Evolutionary conservation across 2,888 invertebrate species (phyloP).

Genomic region (Lasioglossum lativentre): DNA sequence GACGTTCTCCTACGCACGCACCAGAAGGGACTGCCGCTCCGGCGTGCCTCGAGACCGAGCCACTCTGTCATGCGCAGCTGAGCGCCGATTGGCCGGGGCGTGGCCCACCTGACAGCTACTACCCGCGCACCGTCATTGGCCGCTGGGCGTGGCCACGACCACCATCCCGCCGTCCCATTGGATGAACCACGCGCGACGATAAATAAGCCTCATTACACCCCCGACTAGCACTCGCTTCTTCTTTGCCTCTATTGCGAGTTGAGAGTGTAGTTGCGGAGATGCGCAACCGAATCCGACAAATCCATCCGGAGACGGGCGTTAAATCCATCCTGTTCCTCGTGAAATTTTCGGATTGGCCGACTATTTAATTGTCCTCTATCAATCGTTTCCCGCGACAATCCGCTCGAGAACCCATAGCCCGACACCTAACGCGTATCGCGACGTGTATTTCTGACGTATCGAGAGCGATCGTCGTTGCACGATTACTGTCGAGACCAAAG

Average conservation of each 20-base stretch:
- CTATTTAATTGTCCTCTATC: constrained; percentile 26
- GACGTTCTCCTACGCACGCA: constrained; percentile 80
- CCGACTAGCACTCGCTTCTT: constrained; percentile 45
- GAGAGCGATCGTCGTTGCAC: not conserved
- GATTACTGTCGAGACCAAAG: not conserved
- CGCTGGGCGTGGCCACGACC: constrained; percentile 74
- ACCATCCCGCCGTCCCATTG: constrained; percentile 75
- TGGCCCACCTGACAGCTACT: constrained; percentile 62
- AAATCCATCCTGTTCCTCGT: constrained; percentile 52
- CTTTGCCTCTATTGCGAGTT: constrained; percentile 34
- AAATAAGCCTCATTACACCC: constrained; percentile 77
- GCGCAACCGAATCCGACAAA: constrained; percentile 60
- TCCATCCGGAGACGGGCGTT: constrained; percentile 45
- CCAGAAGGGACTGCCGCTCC: constrained; percentile 79
- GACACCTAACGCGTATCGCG: too few species aligned
- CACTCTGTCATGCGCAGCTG: constrained; percentile 73
- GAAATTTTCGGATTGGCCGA: constrained; percentile 47
- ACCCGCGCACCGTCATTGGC: constrained; percentile 69
- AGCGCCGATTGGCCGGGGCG: constrained; percentile 73
- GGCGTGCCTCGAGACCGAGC: constrained; percentile 55
- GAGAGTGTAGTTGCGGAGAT: constrained; percentile 34
- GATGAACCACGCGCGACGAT: constrained; percentile 54
- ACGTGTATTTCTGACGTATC: not conserved
- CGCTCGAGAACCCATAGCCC: not conserved
- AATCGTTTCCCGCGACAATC: not conserved